Evolutionary conservation across 2,113 vertebrate species (phyloP).

Genomic region (Falcunculus frontatus): DNA sequence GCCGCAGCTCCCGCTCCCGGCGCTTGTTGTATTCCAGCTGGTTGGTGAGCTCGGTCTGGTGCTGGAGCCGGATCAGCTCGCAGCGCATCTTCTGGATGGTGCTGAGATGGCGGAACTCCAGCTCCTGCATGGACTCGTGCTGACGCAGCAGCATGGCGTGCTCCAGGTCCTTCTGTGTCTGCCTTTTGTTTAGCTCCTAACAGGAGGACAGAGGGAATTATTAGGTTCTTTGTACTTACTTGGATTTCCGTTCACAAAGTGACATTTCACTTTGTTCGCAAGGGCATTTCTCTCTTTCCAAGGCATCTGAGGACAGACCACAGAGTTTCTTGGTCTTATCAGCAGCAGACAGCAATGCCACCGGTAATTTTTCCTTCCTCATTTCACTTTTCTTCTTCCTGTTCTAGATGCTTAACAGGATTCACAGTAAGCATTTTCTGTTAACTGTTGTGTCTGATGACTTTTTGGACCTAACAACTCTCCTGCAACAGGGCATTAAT

Average conservation of each 20-base stretch:
- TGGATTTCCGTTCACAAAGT: not conserved
- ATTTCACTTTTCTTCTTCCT: constrained; percentile 39
- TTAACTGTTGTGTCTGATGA: not conserved
- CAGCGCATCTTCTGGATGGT: constrained; percentile 94
- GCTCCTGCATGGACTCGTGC: constrained; percentile 98
- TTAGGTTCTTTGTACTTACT: constrained; percentile 8
- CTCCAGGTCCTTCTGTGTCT: constrained; percentile 97
- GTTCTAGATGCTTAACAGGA: constrained; percentile 10
- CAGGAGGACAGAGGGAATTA: not conserved
- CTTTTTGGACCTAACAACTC: not conserved
- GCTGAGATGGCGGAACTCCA: constrained; percentile 95
- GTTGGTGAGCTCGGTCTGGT: constrained; percentile 98
- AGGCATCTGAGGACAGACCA: constrained; percentile 5
- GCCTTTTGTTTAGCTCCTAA: constrained; percentile 96
- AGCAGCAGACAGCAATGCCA: not conserved
- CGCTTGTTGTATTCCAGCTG: constrained; percentile 99
- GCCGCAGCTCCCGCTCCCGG: constrained; percentile 91
- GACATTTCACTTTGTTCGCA: not conserved
- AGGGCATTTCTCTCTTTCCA: not conserved
- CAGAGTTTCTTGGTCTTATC: not conserved
- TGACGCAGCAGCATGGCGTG: constrained; percentile 97
- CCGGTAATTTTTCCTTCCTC: constrained; percentile 15
- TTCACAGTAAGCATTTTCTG: not conserved
- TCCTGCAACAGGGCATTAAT: not conserved
- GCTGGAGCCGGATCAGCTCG: constrained; percentile 93